These are phyloP conservation scores for Julus scandinavius DNA, from an alignment of 2,888 invertebrate genomes.

Conservation along the genomic window DNA sequence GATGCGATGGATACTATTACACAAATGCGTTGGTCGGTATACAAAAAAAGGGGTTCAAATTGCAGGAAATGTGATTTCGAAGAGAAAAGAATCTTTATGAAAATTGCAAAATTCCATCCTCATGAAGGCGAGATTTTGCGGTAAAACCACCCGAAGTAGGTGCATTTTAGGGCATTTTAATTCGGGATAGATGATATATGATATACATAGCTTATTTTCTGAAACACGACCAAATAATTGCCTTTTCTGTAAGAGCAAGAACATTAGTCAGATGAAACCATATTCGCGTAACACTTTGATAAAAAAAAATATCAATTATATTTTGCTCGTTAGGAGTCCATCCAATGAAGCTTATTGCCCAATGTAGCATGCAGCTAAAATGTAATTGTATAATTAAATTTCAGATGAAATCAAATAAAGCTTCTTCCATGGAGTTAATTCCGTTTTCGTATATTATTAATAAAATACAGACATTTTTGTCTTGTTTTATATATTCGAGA, in stretches of 20 bases:
- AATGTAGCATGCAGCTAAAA: neutral
- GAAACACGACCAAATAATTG: slow-evolving; percentile 10
- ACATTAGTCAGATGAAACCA: no score
- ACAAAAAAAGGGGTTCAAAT: slow-evolving; percentile 17
- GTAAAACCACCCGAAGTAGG: neutral
- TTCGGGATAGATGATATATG: neutral
- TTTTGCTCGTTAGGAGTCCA: neutral
- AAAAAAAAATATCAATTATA: slow-evolving; percentile 21
- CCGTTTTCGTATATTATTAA: neutral
- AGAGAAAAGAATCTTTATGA: neutral
- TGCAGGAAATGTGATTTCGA: neutral
- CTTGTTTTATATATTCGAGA: neutral
- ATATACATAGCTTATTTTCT: neutral
- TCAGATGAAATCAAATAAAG: slow-evolving; percentile 10
- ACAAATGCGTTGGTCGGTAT: neutral
- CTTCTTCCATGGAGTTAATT: neutral
- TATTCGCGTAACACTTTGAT: neutral
- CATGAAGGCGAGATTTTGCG: neutral
- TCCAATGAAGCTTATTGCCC: neutral
- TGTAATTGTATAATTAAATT: slow-evolving; percentile 39
- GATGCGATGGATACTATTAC: neutral
- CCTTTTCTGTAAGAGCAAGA: neutral
- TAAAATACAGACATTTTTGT: neutral
- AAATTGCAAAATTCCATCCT: slow-evolving; percentile 6
- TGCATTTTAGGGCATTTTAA: neutral